A percentile compares a stretch with the other conserved stretches of the same genome.
These are phyloP conservation scores for Elgonia sp. DNA, from an alignment of 2,888 invertebrate species.

Conservation along the genomic window DNA sequence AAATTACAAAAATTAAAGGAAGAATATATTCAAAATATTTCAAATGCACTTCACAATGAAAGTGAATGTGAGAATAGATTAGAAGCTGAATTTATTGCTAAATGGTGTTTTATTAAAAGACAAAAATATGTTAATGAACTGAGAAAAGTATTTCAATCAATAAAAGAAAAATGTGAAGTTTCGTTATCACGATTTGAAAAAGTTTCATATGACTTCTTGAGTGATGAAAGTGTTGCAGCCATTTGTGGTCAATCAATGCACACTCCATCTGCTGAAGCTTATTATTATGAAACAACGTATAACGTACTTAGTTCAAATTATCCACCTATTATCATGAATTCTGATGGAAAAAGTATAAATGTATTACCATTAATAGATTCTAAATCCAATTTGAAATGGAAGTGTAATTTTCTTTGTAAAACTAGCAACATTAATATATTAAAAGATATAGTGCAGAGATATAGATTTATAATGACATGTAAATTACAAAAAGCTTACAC, in stretches of 20 bases:
- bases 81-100: conserved; percentile 20
- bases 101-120: conserved; percentile 23
- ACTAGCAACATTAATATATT: neutral
- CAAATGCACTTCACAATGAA: neutral
- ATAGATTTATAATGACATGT: conserved; percentile 16
- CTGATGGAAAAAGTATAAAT: conserved; percentile 12
- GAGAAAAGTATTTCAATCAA: neutral
- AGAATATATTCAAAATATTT: neutral
- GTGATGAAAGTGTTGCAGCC: neutral
- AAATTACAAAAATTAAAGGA: neutral
- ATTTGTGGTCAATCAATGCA: neutral
- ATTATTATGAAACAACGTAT: conserved; percentile 14
- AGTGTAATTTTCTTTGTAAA: conserved; percentile 23
- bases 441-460: neutral
- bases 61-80: conserved; percentile 17
- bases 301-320: neutral
- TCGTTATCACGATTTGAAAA: conserved; percentile 3
- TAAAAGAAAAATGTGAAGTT: conserved; percentile 40
- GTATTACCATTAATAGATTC: conserved; percentile 14
- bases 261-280: neutral
- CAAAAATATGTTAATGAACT: conserved; percentile 1
- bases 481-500: neutral
- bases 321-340: conserved; percentile 1
- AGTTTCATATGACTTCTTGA: neutral
- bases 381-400: neutral